A percentile compares a stretch with the other conserved stretches of the same genome.
Evolutionary conservation across 2,113 vertebrate species (phyloP).

Genomic region (Myrmophylax atrothorax): DNA sequence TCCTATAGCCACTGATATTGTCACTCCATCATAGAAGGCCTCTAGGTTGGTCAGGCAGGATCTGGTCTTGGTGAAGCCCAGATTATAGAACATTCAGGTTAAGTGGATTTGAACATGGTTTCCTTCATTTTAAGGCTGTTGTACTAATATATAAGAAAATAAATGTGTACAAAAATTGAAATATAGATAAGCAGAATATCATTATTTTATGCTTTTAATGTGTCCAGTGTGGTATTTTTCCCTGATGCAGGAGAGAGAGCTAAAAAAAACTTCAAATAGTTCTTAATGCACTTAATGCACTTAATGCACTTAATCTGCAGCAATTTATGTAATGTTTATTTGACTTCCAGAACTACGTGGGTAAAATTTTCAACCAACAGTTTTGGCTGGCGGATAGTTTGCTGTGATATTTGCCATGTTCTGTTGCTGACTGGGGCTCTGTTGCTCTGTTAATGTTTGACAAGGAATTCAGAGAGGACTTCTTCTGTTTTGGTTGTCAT

Average conservation of each 20-base stretch:
- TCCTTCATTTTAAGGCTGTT: background rate
- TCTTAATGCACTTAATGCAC: background rate
- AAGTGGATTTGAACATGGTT: background rate
- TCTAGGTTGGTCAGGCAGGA: background rate
- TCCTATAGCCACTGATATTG: background rate
- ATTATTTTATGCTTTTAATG: background rate
- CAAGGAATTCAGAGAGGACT: background rate
- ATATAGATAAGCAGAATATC: background rate
- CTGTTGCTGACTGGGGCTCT: background rate
- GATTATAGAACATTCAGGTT: background rate
- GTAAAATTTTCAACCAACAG: background rate
- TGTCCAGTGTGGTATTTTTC: background rate
- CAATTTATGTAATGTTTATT: background rate
- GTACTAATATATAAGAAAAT: background rate
- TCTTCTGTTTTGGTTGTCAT: background rate
- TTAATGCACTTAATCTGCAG: background rate
- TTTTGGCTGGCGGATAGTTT: background rate
- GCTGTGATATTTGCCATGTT: background rate
- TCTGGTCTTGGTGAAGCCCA: background rate
- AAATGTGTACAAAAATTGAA: background rate
- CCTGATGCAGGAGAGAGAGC: background rate
- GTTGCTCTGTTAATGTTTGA: background rate
- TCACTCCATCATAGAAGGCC: background rate
- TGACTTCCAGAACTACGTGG: background rate
- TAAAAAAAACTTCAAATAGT: background rate